These are phyloP conservation scores for Ceratina australensis DNA, from an alignment of 1,140 invertebrate genomes.

Conservation along the genomic window DNA sequence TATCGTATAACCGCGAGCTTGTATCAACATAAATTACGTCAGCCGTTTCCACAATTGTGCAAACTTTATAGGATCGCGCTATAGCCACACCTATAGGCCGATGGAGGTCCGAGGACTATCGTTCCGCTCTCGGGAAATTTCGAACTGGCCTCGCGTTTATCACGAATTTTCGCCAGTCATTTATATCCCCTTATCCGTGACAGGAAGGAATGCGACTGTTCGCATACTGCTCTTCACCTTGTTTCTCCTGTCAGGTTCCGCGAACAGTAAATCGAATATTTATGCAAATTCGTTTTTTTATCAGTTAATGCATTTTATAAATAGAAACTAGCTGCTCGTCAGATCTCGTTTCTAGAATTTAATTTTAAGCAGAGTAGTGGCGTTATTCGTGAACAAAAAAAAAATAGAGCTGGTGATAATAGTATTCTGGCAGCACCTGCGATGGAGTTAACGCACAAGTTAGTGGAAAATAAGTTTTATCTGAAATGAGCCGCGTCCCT, in stretches of 20 bases:
- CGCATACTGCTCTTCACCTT: background rate
- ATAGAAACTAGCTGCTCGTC: too few species aligned
- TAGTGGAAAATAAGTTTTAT: constrained; percentile 38
- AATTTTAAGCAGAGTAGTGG: too few species aligned
- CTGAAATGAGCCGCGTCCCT: constrained; percentile 40
- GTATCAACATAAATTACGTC: constrained; percentile 62
- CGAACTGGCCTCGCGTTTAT: constrained; percentile 39
- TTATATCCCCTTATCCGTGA: constrained; percentile 20
- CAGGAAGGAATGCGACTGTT: constrained; percentile 17
- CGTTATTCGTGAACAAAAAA: too few species aligned
- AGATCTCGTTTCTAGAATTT: too few species aligned
- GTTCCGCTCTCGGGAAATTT: constrained; percentile 52
- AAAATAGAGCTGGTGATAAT: constrained; percentile 20
- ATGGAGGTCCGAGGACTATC: constrained; percentile 27
- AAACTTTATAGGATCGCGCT: constrained; percentile 38
- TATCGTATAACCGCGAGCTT: constrained; percentile 51
- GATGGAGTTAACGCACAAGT: constrained; percentile 34
- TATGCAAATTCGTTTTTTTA: too few species aligned
- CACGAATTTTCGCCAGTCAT: constrained; percentile 55
- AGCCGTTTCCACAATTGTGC: constrained; percentile 54
- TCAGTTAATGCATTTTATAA: too few species aligned
- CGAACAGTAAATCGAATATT: background rate
- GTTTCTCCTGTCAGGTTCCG: background rate
- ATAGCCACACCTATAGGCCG: constrained; percentile 17
- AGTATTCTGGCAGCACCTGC: constrained; percentile 24